These are phyloP conservation scores for Timandra comae DNA, from an alignment of 2,888 invertebrate species.

Conservation along the genomic window DNA sequence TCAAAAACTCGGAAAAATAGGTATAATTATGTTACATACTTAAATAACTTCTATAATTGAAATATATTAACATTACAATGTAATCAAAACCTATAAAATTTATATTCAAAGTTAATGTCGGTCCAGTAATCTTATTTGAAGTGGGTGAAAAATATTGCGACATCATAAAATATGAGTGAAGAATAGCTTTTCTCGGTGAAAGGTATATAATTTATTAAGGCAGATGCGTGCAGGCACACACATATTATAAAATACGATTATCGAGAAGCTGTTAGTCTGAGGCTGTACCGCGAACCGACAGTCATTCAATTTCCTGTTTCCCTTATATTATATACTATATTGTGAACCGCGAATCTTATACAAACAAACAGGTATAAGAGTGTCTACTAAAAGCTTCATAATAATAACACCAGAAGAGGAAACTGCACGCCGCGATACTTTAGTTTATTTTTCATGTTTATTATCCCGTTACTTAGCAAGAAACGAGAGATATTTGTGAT, in stretches of 20 bases:
- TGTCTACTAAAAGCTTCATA: constrained; percentile 20
- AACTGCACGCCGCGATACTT: constrained; percentile 15
- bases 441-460: constrained; percentile 23
- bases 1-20: no score
- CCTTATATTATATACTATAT: constrained; percentile 7
- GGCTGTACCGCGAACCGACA: constrained; percentile 1
- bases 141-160: no score
- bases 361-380: constrained; percentile 7
- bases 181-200: no score
- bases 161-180: no score
- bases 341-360: constrained; percentile 11
- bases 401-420: constrained; percentile 16
- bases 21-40: no score
- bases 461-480: constrained; percentile 19
- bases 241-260: constrained; percentile 4
- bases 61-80: no score
- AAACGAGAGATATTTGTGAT: constrained; percentile 12
- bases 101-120: no score
- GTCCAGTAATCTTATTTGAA: no score
- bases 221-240: neutral
- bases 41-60: no score
- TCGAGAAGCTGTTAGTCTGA: constrained; percentile 6
- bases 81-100: no score
- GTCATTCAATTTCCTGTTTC: constrained; percentile 19
- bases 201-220: neutral